These are phyloP conservation scores for Limnephilus marmoratus DNA, from an alignment of 2,888 invertebrate species.

Conservation along the genomic window DNA sequence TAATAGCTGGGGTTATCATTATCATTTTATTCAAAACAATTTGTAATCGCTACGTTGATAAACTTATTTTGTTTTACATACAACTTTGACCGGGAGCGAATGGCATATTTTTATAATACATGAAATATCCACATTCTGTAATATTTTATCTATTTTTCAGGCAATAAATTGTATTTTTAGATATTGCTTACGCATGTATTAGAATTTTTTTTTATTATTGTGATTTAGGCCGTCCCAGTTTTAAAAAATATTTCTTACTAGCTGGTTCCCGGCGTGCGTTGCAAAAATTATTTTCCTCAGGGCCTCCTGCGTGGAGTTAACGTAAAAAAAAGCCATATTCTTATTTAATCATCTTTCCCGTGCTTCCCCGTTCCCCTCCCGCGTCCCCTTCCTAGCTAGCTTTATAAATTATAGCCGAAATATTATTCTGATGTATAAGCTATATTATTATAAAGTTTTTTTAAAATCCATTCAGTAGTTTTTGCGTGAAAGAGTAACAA, in stretches of 20 bases:
- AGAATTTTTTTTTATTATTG: background rate
- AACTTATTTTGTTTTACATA: background rate
- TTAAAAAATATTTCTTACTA: background rate
- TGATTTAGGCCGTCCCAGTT: background rate
- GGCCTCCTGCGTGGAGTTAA: too few species aligned
- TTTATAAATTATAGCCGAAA: too few species aligned
- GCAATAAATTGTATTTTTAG: background rate
- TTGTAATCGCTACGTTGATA: background rate
- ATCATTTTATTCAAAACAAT: background rate
- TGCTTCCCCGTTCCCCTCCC: too few species aligned
- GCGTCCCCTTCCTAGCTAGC: too few species aligned
- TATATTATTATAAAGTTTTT: too few species aligned
- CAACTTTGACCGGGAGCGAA: background rate
- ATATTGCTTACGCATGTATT: background rate
- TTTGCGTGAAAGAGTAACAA: too few species aligned
- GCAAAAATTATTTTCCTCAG: too few species aligned
- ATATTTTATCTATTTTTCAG: background rate
- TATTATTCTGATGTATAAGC: too few species aligned
- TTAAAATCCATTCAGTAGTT: too few species aligned
- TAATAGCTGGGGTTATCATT: background rate
- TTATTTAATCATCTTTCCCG: too few species aligned
- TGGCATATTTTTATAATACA: background rate
- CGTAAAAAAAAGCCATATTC: too few species aligned
- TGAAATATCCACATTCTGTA: background rate
- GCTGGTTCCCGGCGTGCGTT: too few species aligned